Conservation (phyloP, 2,888 invertebrate genomes). For the Hofmannophila pseudospretella region DNA sequence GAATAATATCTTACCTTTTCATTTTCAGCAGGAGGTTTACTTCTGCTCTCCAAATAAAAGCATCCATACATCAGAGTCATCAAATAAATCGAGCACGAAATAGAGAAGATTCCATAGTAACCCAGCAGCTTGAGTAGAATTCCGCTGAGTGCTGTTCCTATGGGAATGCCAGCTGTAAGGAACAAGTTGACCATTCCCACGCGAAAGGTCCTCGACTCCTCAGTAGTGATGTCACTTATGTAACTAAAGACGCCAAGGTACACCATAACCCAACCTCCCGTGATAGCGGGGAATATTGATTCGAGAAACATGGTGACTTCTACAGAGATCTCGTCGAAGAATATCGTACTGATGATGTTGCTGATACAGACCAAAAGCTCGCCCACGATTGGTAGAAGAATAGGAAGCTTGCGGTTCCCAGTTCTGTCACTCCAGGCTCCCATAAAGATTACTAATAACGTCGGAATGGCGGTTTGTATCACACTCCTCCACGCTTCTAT, state of each 20-base stretch:
- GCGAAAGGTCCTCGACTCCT: slow-evolving; percentile 75
- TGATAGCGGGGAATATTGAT: slow-evolving; percentile 71
- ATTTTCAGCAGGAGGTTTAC: slow-evolving; percentile 36
- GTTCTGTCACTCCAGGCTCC: slow-evolving; percentile 81
- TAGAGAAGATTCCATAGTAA: slow-evolving; percentile 60
- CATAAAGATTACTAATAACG: slow-evolving; percentile 73
- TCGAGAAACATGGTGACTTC: slow-evolving; percentile 74
- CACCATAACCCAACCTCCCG: slow-evolving; percentile 75
- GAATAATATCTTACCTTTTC: slow-evolving; percentile 35
- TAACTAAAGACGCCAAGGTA: slow-evolving; percentile 80
- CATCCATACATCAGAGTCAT: slow-evolving; percentile 58
- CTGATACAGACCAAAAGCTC: slow-evolving; percentile 67
- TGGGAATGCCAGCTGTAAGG: slow-evolving; percentile 75
- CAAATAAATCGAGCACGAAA: slow-evolving; percentile 52
- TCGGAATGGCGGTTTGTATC: slow-evolving; percentile 75
- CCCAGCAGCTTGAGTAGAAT: slow-evolving; percentile 58
- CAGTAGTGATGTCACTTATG: slow-evolving; percentile 76
- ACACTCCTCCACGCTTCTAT: slow-evolving; percentile 77
- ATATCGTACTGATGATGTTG: slow-evolving; percentile 72
- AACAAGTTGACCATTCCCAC: slow-evolving; percentile 79
- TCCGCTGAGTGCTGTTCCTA: slow-evolving; percentile 77
- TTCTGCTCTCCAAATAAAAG: slow-evolving; percentile 45
- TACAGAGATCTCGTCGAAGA: slow-evolving; percentile 71
- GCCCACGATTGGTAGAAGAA: slow-evolving; percentile 73
- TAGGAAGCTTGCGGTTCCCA: slow-evolving; percentile 75